A percentile compares a stretch with the other conserved stretches of the same genome.
Conservation (phyloP, 1,140 invertebrate species). For the Drosophila erecta region DNA sequence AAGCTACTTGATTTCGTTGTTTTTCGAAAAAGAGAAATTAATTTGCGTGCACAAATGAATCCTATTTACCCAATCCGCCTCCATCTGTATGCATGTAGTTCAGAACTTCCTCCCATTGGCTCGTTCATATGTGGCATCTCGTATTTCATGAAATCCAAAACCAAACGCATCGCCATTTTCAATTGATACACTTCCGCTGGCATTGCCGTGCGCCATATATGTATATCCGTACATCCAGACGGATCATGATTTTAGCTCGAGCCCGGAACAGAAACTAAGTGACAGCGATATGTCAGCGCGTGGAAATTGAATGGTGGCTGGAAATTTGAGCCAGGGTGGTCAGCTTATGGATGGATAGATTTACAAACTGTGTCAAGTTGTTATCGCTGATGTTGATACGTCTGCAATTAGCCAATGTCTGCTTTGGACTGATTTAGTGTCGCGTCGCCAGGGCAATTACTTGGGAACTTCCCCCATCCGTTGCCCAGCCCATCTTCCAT, state of each 20-base stretch:
- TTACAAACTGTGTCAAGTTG: slow-evolving; percentile 78
- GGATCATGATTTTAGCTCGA: slow-evolving; percentile 62
- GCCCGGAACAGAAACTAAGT: slow-evolving; percentile 43
- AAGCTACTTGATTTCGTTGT: slow-evolving; percentile 57
- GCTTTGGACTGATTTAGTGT: slow-evolving; percentile 79
- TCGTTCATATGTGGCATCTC: slow-evolving; percentile 41
- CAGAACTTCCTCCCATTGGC: slow-evolving; percentile 38
- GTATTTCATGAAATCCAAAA: slow-evolving; percentile 59
- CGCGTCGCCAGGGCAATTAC: slow-evolving; percentile 73
- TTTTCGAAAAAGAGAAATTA: not conserved
- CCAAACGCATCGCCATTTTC: slow-evolving; percentile 72
- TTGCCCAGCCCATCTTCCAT: not conserved
- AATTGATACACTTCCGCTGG: slow-evolving; percentile 73
- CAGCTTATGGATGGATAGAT: slow-evolving; percentile 31
- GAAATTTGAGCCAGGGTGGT: slow-evolving; percentile 51
- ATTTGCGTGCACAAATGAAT: not conserved
- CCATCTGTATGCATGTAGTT: not conserved
- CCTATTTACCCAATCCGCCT: no score
- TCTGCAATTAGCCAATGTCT: slow-evolving; percentile 71
- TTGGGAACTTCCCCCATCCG: slow-evolving; percentile 38
- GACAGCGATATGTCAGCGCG: slow-evolving; percentile 23
- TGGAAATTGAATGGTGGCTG: slow-evolving; percentile 8
- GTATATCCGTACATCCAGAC: not conserved
- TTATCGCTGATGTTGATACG: slow-evolving; percentile 47
- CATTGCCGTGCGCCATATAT: slow-evolving; percentile 26